Base-by-base conservation (phyloP, 2,113 vertebrate species). In the Nettapus auritus region DNA sequence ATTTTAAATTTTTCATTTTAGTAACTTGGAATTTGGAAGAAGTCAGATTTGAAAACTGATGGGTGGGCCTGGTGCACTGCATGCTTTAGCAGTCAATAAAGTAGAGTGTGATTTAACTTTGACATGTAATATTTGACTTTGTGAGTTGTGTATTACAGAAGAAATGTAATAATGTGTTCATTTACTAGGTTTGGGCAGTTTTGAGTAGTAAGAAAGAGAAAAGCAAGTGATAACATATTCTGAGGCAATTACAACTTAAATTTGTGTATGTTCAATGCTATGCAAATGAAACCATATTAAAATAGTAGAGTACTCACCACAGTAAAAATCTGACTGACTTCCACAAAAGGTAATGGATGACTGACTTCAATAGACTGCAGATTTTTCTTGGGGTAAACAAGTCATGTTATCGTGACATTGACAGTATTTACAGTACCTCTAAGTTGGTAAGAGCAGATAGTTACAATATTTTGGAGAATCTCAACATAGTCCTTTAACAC, bases 41-140 rank as follows among this genome's bases (percentile, higher is more conserved):
- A 74, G 5, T 2, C 18, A 73, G 8, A 3, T 42, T 56, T 75
- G 18, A 62, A 73, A 87, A 84, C 40, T 59, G 11, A 34, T 17
- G 13, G 10, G 19, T 17, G 13, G 10, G 16, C 11, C 9, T 59
- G 46, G 4, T 33, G 9, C 2, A n/a, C 16, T n/a, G 6, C 6
- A 6, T 0, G 3, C 0, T 75, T 74, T 78, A 8, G 40, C 1
- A 0, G 9, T 38, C 11, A 66, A 44, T 42, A 55, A 59, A 59
- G 19, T 4, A 15, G 1, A 33, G 13, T 21, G 29, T 31, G 13
- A 53, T 40, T 74, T 70, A 26, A 38, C 5, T 33, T 81, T 62
- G 17, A 78, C 3, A 0, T 4, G 33, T 3, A 4, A 38, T 2
- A 11, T 40, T 42, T 20, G 1, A 10, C 69, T 74, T 63, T 18